phyloP scores from a whole-genome alignment of 37 sponge, comb jelly and placozoan genomes.

The Cliona cf. orientalis region DNA sequence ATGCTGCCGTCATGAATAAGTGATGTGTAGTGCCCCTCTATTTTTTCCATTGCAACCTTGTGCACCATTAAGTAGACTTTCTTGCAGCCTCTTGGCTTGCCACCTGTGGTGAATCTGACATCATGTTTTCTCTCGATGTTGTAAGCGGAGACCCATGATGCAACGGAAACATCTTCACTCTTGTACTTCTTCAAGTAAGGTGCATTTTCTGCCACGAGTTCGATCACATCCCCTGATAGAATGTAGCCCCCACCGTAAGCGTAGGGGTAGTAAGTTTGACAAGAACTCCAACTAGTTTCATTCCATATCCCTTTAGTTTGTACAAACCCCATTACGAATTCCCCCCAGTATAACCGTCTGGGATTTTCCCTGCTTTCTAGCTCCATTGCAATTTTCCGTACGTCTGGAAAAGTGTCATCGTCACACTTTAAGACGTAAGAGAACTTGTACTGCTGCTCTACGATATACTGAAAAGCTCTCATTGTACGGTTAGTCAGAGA shows the following conservation, averaged over 20 bases:
- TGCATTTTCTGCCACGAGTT: constrained; percentile 32
- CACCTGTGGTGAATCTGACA: constrained; percentile 45
- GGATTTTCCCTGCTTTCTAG: not conserved
- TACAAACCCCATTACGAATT: constrained; percentile 3
- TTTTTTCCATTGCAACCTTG: constrained; percentile 9
- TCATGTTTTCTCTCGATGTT: constrained; percentile 41
- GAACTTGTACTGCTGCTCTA: not conserved
- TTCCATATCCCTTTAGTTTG: constrained; percentile 15
- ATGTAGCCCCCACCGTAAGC: constrained; percentile 66
- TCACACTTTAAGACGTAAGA: constrained; percentile 61
- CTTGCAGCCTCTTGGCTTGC: constrained; percentile 44
- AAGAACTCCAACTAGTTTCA: constrained; percentile 45
- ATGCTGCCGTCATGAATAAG: constrained; percentile 1
- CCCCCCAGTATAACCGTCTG: constrained; percentile 60
- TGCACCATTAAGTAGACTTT: constrained; percentile 35
- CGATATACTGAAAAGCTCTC: not conserved
- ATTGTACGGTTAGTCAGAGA: constrained; percentile 40
- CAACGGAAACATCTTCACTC: constrained; percentile 69
- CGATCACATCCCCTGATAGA: constrained; percentile 35
- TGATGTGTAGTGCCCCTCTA: not conserved
- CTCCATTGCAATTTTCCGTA: not conserved
- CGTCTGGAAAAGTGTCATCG: constrained; percentile 59
- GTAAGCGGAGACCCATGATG: constrained; percentile 65
- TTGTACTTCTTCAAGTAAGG: constrained; percentile 29
- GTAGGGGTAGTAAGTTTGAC: constrained; percentile 59